phyloP scores from a whole-genome alignment of 2,113 vertebrate species.

The Corythoichthys intestinalis region DNA sequence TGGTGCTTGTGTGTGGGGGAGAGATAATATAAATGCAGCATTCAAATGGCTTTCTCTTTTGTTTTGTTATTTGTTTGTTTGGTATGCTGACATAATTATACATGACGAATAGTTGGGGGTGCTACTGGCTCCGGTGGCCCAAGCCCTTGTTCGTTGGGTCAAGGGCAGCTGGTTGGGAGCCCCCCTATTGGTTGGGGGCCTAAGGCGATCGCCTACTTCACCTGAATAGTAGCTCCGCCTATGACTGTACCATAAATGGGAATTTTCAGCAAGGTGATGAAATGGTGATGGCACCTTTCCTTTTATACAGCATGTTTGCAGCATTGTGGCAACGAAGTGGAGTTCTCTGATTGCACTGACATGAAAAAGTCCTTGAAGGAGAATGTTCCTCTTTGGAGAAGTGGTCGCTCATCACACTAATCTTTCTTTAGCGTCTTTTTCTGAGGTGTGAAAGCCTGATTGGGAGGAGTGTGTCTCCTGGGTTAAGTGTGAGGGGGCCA shows the following conservation, averaged over 20 bases:
- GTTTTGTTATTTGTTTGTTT: no score
- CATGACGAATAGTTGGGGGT: no score
- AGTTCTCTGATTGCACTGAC: conserved; percentile 44
- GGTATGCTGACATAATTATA: no score
- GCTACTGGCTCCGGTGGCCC: no score
- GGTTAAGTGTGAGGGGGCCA: conserved; percentile 8
- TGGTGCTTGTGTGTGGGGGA: no score
- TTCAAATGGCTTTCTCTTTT: no score
- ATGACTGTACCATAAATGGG: not conserved
- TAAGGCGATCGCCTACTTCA: no score
- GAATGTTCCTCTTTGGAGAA: conserved; percentile 5
- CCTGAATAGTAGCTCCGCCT: no score
- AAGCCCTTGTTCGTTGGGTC: no score
- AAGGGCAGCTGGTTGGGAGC: no score
- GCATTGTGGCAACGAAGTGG: not conserved
- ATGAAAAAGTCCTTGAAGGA: conserved; percentile 6
- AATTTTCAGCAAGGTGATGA: not conserved
- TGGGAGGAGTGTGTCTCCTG: conserved; percentile 2
- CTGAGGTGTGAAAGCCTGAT: not conserved
- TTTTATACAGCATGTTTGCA: not conserved
- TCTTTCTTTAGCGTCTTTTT: not conserved
- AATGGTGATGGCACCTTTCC: not conserved
- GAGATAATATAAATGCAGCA: no score
- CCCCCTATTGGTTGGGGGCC: no score
- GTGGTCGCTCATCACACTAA: conserved; percentile 22